Evolutionary conservation across 2,888 invertebrate species (phyloP).

Genomic region (Parnassius apollo): DNA sequence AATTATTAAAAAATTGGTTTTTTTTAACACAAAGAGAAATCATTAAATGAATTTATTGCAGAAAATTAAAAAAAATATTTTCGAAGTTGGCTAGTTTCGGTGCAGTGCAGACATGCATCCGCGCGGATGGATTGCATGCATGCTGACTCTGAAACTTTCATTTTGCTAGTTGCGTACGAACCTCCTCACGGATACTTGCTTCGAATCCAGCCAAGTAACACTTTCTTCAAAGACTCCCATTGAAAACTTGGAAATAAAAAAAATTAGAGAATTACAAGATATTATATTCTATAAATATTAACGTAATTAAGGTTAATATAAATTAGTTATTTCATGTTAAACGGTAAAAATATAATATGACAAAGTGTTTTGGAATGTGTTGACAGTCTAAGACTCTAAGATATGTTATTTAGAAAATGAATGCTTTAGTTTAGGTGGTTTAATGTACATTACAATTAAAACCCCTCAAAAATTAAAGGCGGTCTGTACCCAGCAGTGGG

Average conservation of each 20-base stretch:
- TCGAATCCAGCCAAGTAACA: neutral
- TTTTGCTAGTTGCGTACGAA: too few relatives aligned
- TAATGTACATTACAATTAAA: too few relatives aligned
- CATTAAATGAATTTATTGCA: too few relatives aligned
- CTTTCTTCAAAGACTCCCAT: constrained; percentile 16
- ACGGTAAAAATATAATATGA: constrained; percentile 4
- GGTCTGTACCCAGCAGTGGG: too few relatives aligned
- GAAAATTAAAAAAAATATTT: too few relatives aligned
- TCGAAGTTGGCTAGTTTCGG: too few relatives aligned
- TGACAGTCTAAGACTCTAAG: constrained; percentile 51
- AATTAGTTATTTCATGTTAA: constrained; percentile 41
- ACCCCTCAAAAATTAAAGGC: neutral
- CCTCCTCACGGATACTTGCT: neutral
- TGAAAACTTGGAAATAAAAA: neutral
- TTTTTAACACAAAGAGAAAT: too few relatives aligned
- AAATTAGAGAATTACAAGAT: constrained; percentile 3
- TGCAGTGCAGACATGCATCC: too few relatives aligned
- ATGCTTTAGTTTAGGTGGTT: neutral
- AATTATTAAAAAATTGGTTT: too few relatives aligned
- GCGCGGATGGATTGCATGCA: too few relatives aligned
- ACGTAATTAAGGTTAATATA: constrained; percentile 46
- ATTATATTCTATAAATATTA: constrained; percentile 38
- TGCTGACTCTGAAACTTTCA: too few relatives aligned
- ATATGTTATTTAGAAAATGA: constrained; percentile 9
- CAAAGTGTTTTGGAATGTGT: constrained; percentile 28